Conservation (phyloP, 2,888 invertebrate species). For the Tinea pellionella region DNA sequence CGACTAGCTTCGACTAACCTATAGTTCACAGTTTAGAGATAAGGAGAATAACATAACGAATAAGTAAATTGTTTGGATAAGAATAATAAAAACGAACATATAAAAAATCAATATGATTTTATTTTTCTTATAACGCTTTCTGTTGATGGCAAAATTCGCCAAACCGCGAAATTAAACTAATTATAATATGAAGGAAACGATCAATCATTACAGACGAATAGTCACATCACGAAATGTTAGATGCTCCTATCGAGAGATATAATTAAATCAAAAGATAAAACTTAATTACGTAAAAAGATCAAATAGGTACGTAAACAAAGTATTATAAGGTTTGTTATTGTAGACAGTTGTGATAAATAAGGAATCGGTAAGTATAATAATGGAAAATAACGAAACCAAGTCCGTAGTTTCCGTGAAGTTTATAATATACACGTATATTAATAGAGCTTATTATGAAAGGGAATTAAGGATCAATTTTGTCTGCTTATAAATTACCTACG, state of each 20-base stretch:
- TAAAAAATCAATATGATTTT: too few relatives aligned
- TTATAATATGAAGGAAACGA: not conserved
- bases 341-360: not conserved
- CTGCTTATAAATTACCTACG: too few relatives aligned
- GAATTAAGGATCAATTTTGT: too few relatives aligned
- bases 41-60: conserved; percentile 32
- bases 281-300: not conserved
- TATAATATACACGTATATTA: too few relatives aligned
- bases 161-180: not conserved
- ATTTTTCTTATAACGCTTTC: not conserved
- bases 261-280: not conserved
- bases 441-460: too few relatives aligned
- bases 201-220: not conserved
- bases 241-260: not conserved
- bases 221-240: not conserved
- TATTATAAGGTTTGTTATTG: not conserved
- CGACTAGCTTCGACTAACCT: not conserved
- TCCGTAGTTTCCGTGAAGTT: too few relatives aligned
- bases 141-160: not conserved
- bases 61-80: not conserved
- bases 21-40: conserved; percentile 52
- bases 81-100: not conserved
- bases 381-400: not conserved
- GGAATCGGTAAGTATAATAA: not conserved
- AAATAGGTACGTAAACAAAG: conserved; percentile 4